Evolutionary conservation across 2,888 invertebrate genomes (phyloP), one percentile per base, ranked within the genome.

Genomic region (Mantis religiosa): DNA sequence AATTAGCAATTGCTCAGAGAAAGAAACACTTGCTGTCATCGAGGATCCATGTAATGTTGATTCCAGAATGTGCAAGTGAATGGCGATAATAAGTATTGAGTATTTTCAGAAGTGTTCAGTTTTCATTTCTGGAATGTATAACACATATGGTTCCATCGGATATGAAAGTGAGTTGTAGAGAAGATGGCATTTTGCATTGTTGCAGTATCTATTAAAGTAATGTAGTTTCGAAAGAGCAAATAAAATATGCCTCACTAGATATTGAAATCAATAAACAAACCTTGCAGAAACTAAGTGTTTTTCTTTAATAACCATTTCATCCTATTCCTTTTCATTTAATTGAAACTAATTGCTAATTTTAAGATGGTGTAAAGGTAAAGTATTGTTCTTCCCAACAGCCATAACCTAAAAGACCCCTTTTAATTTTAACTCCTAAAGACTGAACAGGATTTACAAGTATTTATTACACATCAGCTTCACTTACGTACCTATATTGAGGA

Each of bases 261-360:
- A 89, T 82, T 89, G 89, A 89, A 89, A 89, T 89, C 89, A 89
- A 89, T 89, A 89, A 89, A 89, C 83, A 83, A 30, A 88, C 82
- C 86, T 82, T 82, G 82, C 87, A 87, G 34, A 84, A 71, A 71
- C 25, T 12, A 6, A 41, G 54, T 20, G 2, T 1, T 20, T 15
- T 71, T 71, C 54, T 71, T 71, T 71, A 41, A 41, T 41, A 41
- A 41, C 9, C 41, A 41, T 41, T 41, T 41, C 41, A 34, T 8
- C 3, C 34, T 34, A 8, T 34, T 34, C 34, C 34, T 3, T 34
- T 34, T 7, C 34, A 7, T 34, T 41, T 41, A 41, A 12, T 41
- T 12, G 41, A 1, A 41, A 12, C 9, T 41, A 41, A 12, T 12
- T 12, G 12, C 41, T 41, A 41, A 41, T 12, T 41, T 41, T 41